Evolutionary conservation across 2,797 vertebrate species (phyloP), one percentile per base, ranked within the genome.

Genomic region (Gymnoscopelus braueri): DNA sequence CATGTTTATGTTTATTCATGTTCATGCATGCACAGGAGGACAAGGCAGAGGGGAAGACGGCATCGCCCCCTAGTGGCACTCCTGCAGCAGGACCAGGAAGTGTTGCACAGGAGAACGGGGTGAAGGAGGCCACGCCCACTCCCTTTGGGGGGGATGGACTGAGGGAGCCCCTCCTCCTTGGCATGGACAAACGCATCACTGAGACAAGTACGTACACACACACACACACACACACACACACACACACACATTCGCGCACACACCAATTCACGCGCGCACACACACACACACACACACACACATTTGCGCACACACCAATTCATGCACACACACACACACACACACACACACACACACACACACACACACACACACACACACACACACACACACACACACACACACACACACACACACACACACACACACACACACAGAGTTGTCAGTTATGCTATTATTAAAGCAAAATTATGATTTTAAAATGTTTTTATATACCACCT

Each of bases 131-230:
- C 7, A 65, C 80, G 69, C 55, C 88, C 47, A 71, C 80, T 86
- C 88, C 89, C 73, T 89, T 95, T 80, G 91, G 88, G 81, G 91
- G 88, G 29, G 94, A 93, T 3, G 95, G 95, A 78, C 92, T 95
- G 90, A 95, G 94, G 90, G 95, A 96, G 90, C 84, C 90, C 67
- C 94, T 94, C 81, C 94, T 94, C 81, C 94, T 94, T 80, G 93
- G 92, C 93, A 93, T 95, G 91, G 95, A 95, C 89, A 94, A 95
- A 84, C 93, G 92, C 85, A 96, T 97, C 90, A 93, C 95, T 90
- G 95, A 97, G 92, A 97, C 95, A 95, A 98, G 96, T 98, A 89
- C 92, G 92, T 95, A 78, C 10, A 48, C 54, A 83, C 23, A 62
- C 14, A 72, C 4, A 49, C 54, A 59, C 48, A 53, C 26, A 14